Evolutionary conservation across 2,888 invertebrate genomes (phyloP).

Genomic region (Philereme transversata): DNA sequence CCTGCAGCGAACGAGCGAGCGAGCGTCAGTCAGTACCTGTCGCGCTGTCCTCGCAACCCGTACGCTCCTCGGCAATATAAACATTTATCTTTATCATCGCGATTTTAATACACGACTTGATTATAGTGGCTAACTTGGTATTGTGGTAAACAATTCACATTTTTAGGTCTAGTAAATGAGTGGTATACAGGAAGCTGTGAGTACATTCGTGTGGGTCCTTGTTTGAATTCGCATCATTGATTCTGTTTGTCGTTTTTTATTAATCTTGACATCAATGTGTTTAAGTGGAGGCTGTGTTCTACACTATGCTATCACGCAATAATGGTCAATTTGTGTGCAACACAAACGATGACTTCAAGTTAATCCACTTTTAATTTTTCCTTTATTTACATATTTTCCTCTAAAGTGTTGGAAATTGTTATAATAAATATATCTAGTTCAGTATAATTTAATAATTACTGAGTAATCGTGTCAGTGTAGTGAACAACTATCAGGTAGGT

Average conservation of each 20-base stretch:
- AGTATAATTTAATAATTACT: slow-evolving; percentile 3
- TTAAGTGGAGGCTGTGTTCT: slow-evolving; percentile 40
- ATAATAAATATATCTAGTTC: not conserved
- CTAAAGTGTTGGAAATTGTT: slow-evolving; percentile 14
- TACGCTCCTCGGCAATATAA: slow-evolving; percentile 43
- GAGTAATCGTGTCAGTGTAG: not conserved
- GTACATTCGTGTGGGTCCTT: slow-evolving; percentile 9
- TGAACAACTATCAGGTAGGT: slow-evolving; percentile 4
- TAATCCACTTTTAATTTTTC: slow-evolving; percentile 41
- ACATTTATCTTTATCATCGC: slow-evolving; percentile 51
- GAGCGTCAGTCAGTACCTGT: slow-evolving; percentile 74
- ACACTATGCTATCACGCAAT: slow-evolving; percentile 23
- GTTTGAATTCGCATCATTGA: slow-evolving; percentile 13
- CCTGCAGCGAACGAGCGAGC: slow-evolving; percentile 34
- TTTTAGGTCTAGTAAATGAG: slow-evolving; percentile 12
- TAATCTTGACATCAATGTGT: slow-evolving; percentile 33
- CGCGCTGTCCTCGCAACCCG: slow-evolving; percentile 51
- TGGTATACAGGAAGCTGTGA: slow-evolving; percentile 27
- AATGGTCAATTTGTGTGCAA: slow-evolving; percentile 45
- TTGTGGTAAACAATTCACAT: slow-evolving; percentile 13
- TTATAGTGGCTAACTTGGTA: slow-evolving; percentile 26
- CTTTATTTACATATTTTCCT: slow-evolving; percentile 30
- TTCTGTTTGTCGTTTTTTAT: slow-evolving; percentile 18
- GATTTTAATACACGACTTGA: slow-evolving; percentile 49
- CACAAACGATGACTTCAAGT: slow-evolving; percentile 39